Percentiles rank a stretch among this genome's conserved stretches.
These are phyloP conservation scores for Diogma glabrata DNA, from an alignment of 2,888 invertebrate genomes.

Conservation along the genomic window DNA sequence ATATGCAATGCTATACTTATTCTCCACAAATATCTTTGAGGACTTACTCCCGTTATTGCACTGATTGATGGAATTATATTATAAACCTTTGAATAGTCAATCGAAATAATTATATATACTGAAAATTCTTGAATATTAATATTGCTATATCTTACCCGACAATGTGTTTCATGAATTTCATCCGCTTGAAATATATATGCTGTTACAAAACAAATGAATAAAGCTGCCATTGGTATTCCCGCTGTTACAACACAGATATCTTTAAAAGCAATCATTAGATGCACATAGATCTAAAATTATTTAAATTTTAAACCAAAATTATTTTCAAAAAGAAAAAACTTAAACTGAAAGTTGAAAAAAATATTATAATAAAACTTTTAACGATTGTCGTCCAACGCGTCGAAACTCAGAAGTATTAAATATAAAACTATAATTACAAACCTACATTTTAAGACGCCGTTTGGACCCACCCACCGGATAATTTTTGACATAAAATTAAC, in stretches of 20 bases:
- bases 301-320: no score
- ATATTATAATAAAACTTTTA: no score
- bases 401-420: no score
- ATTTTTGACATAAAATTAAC: no score
- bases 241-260: constrained; percentile 73
- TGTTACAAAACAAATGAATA: constrained; percentile 78
- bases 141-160: constrained; percentile 69
- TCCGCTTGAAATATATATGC: constrained; percentile 85
- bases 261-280: constrained; percentile 62
- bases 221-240: constrained; percentile 70
- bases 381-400: no score
- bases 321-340: no score
- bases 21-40: constrained; percentile 87
- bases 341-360: no score
- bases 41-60: constrained; percentile 87
- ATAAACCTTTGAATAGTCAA: constrained; percentile 56
- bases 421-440: no score
- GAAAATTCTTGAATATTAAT: neutral
- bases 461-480: no score
- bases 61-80: constrained; percentile 92
- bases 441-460: no score
- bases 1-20: constrained; percentile 84
- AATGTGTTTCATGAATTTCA: constrained; percentile 91
- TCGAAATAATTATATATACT: neutral
- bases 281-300: no score